Conservation (phyloP, 2,888 invertebrate species). For the Acanthopleura granulata region DNA sequence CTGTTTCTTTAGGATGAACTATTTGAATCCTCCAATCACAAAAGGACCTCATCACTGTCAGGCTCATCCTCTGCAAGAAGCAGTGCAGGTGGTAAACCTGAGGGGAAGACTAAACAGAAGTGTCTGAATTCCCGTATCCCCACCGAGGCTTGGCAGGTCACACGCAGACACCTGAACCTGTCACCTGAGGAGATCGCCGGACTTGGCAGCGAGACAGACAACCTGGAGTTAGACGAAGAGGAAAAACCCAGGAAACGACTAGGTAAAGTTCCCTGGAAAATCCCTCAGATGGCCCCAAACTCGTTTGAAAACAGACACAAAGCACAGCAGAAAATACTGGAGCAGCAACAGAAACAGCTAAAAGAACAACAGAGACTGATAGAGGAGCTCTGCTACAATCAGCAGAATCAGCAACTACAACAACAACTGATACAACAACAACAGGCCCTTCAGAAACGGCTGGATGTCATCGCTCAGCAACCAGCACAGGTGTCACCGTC, state of each 20-base stretch:
- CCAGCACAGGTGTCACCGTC: too few relatives aligned
- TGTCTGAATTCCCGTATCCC: slow-evolving; percentile 38
- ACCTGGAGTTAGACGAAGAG: slow-evolving; percentile 28
- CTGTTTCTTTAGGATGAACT: slow-evolving; percentile 37
- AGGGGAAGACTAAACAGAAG: neutral
- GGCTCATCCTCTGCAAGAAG: slow-evolving; percentile 24
- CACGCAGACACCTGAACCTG: slow-evolving; percentile 51
- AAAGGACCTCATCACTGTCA: neutral
- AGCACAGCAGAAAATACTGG: slow-evolving; percentile 63
- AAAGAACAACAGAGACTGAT: slow-evolving; percentile 60
- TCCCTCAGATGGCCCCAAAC: slow-evolving; percentile 43
- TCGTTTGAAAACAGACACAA: slow-evolving; percentile 60
- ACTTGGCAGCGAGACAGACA: slow-evolving; percentile 29
- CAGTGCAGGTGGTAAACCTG: slow-evolving; percentile 3
- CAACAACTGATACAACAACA: slow-evolving; percentile 24
- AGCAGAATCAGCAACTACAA: slow-evolving; percentile 24
- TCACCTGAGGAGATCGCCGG: slow-evolving; percentile 48
- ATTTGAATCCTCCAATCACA: slow-evolving; percentile 34
- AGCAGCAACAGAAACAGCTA: slow-evolving; percentile 62
- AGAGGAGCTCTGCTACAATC: slow-evolving; percentile 55
- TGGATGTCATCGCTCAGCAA: neutral
- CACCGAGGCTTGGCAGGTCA: slow-evolving; percentile 59
- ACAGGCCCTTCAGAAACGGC: slow-evolving; percentile 31
- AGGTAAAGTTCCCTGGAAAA: slow-evolving; percentile 61
- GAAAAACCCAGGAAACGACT: slow-evolving; percentile 46